Base-by-base conservation (phyloP, 2,888 invertebrate species). In the Rhingia campestris region DNA sequence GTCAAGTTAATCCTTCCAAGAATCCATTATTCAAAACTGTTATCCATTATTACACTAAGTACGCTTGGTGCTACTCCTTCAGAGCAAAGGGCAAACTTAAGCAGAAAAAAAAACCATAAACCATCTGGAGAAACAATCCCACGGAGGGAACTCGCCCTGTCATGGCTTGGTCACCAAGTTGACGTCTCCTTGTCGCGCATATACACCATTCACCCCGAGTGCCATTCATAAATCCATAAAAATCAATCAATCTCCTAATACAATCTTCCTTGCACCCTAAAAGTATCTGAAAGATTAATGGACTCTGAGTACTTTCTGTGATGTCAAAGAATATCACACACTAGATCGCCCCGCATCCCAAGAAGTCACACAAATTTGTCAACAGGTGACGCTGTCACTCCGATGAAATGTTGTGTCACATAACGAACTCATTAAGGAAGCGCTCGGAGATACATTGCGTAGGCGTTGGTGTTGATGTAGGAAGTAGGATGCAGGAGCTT, bases 1-100 rank as follows among this genome's bases (percentile, higher is more conserved):
- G 77, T 82, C 81, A 77, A 61, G 58, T 61, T 73, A 82, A 73
- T 82, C 67, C 77, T 63, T 82, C 67, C 39, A 22, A 54, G 39
- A 56, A 77, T 76, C 81, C 81, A 77, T 82, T 82, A 77, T 82
- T 82, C 81, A 82, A 67, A 82, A 63, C 73, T 56, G n/a, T 73
- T 49, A 70, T 81, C 59, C 77, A 76, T 61, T 81, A 72, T 72
- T 47, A 47, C 53, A 35, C 61, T 54, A 51, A 79, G 73, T 51
- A 54, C 49, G 4, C 32, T 35, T 4, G n/a, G 41, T 76, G 39
- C 10, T 32, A n/a, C 12, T 41, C 7, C 30, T 33, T 41, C 41
- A 5, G 41, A 9, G 6, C 4, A 22, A 22, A 4, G 22, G 14
- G 6, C 12, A 9, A 6, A 22, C 49, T 49, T 2, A 1, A 30